Evolutionary conservation across 30 jellyfish, hydroid and myxozoan genomes (phyloP), one percentile per base, ranked within the genome.

Genomic region (Aurelia sp.): DNA sequence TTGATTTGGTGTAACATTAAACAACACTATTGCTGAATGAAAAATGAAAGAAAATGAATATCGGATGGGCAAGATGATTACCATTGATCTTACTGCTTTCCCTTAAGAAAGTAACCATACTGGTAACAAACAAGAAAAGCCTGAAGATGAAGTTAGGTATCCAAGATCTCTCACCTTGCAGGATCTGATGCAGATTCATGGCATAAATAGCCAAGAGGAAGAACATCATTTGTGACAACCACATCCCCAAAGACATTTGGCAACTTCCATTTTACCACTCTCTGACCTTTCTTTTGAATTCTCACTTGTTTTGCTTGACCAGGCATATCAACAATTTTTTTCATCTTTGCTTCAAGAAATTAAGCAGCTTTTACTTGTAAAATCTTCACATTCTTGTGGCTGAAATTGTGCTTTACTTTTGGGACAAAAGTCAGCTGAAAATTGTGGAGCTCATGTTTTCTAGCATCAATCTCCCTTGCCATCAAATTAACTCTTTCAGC

Each of bases 341-440:
- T 30, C 18, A 72, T 15, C 7, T 35, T 72, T 18, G 24, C 48
- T 40, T n/a, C 13, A 15, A 72, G 30, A 30, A 72, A 50, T 16
- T 27, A 13, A 17, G 83, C 83, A 19, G 83, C 83, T 72, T 41
- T 38, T 21, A 72, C 67, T 31, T 72, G 41, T 18, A 72, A 30
- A 22, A 27, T 35, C 21, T 22, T 22, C 68, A 67, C 24, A 27
- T 67, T 35, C 58, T 35, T 67, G 58, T 35, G 51, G 58, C 79
- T 35, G 57, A 67, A 67, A 67, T 67, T 22, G 53, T 67, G 57
- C 68, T 67, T 67, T 3, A 4, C 13, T 67, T 35, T 35, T 22
- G 57, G 58, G 24, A 27, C 57, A 33, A 67, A 67, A 5, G 57
- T 35, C 38, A 40, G 51, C 48, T 67, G 51, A 67, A 67, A 67